phyloP scores from a whole-genome alignment of 1,140 invertebrate genomes.

The Hypothenemus hampei region DNA sequence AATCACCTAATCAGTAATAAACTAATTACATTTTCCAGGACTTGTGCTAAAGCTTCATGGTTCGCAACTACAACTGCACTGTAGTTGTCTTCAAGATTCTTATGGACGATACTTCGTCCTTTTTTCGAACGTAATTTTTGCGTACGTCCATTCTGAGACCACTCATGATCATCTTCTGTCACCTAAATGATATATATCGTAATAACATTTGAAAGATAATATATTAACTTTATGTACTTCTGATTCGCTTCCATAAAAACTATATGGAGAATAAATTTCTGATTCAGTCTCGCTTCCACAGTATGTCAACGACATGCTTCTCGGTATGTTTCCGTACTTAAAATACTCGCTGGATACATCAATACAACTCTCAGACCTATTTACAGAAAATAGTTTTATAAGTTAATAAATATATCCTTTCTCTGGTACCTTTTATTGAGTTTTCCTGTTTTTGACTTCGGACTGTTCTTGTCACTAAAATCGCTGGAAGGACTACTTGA shows the following conservation, averaged over 20 bases:
- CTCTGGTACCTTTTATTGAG: slow-evolving; percentile 42
- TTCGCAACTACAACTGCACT: slow-evolving; percentile 83
- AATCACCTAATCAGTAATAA: too few species aligned
- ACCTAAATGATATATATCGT: slow-evolving; percentile 39
- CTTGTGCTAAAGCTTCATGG: slow-evolving; percentile 78
- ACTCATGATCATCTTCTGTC: slow-evolving; percentile 52
- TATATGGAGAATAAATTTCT: slow-evolving; percentile 74
- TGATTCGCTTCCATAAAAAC: slow-evolving; percentile 61
- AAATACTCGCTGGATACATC: slow-evolving; percentile 47
- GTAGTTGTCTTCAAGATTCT: slow-evolving; percentile 81
- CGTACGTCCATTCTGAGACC: slow-evolving; percentile 43
- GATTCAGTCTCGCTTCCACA: slow-evolving; percentile 76
- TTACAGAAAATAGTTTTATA: background rate
- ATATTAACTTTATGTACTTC: slow-evolving; percentile 34
- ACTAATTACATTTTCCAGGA: slow-evolving; percentile 75
- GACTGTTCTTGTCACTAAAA: slow-evolving; percentile 45
- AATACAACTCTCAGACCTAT: slow-evolving; percentile 49
- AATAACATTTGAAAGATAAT: too few species aligned
- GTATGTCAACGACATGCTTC: slow-evolving; percentile 65
- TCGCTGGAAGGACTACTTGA: slow-evolving; percentile 64
- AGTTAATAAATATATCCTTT: too few species aligned
- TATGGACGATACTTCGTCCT: slow-evolving; percentile 71
- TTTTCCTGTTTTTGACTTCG: slow-evolving; percentile 28
- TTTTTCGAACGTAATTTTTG: slow-evolving; percentile 63
- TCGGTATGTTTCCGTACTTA: slow-evolving; percentile 47